These are phyloP conservation scores for Panulirus ornatus DNA, from an alignment of 1,140 invertebrate genomes.

Conservation along the genomic window DNA sequence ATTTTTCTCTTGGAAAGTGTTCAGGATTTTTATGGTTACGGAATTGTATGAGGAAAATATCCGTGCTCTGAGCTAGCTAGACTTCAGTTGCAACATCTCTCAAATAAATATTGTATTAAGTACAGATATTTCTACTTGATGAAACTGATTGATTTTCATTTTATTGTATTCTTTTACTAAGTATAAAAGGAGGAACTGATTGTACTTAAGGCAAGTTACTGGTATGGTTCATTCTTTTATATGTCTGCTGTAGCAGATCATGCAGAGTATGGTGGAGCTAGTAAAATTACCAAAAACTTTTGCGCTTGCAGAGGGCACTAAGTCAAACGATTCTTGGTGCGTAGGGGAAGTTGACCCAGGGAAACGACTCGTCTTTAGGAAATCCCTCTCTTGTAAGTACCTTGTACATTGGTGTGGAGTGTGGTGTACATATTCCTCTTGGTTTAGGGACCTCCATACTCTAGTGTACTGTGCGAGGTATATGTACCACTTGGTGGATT, in stretches of 20 bases:
- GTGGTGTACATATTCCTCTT: constrained; percentile 58
- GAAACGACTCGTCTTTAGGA: constrained; percentile 72
- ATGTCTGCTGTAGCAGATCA: constrained; percentile 6
- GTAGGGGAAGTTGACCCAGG: constrained; percentile 74
- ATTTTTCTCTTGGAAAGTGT: background rate
- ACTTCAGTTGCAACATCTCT: background rate
- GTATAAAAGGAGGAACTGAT: background rate
- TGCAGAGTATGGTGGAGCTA: constrained; percentile 14
- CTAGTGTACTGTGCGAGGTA: constrained; percentile 26
- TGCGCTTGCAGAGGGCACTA: constrained; percentile 72
- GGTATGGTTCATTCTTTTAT: background rate
- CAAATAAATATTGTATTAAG: background rate
- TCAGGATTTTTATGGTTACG: background rate
- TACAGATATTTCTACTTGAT: no score
- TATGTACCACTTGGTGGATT: background rate
- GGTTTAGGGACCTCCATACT: constrained; percentile 19
- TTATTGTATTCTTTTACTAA: background rate
- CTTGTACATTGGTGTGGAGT: constrained; percentile 67
- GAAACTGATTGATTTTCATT: no score
- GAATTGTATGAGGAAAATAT: background rate
- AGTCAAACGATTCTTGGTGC: constrained; percentile 75
- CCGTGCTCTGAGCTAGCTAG: background rate
- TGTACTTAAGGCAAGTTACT: background rate
- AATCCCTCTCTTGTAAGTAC: constrained; percentile 74
- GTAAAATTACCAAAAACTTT: constrained; percentile 63